These are phyloP conservation scores for Catamblyrhynchus diadema DNA, from an alignment of 2,797 vertebrate genomes.

Conservation along the genomic window DNA sequence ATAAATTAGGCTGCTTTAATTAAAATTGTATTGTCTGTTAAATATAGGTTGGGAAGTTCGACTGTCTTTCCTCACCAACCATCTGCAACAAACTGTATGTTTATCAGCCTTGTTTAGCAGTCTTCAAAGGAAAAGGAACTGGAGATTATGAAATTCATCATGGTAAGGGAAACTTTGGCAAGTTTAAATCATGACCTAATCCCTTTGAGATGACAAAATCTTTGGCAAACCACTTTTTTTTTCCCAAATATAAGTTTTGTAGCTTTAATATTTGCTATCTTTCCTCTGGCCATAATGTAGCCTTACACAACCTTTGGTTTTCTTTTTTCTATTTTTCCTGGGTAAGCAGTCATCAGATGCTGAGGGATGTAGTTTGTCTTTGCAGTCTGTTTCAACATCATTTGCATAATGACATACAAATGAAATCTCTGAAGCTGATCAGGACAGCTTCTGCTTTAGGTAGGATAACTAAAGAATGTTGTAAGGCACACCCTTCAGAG, in stretches of 20 bases:
- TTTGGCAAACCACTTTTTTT: not conserved
- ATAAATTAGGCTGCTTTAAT: not conserved
- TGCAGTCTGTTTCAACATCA: not conserved
- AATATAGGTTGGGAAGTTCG: conserved; percentile 89
- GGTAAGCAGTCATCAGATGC: not conserved
- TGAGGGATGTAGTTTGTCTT: not conserved
- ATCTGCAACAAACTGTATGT: conserved; percentile 89
- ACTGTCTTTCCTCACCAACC: conserved; percentile 80
- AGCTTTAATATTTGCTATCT: not conserved
- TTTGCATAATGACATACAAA: not conserved
- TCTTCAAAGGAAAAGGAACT: conserved; percentile 94
- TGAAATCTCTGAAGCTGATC: not conserved
- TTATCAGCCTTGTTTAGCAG: conserved; percentile 85
- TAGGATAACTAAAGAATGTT: not conserved
- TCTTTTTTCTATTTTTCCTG: not conserved
- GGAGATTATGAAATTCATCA: conserved; percentile 96
- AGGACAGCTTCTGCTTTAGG: not conserved
- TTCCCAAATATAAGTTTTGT: not conserved
- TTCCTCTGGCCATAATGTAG: not conserved
- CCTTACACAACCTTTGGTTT: not conserved
- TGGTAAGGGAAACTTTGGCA: conserved; percentile 76
- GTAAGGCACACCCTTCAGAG: not conserved
- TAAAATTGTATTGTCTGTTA: conserved; percentile 3
- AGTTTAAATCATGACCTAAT: not conserved
- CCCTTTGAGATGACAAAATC: not conserved